Evolutionary conservation across 2,888 invertebrate species (phyloP).

Genomic region (Caenorhabditis sp.): DNA sequence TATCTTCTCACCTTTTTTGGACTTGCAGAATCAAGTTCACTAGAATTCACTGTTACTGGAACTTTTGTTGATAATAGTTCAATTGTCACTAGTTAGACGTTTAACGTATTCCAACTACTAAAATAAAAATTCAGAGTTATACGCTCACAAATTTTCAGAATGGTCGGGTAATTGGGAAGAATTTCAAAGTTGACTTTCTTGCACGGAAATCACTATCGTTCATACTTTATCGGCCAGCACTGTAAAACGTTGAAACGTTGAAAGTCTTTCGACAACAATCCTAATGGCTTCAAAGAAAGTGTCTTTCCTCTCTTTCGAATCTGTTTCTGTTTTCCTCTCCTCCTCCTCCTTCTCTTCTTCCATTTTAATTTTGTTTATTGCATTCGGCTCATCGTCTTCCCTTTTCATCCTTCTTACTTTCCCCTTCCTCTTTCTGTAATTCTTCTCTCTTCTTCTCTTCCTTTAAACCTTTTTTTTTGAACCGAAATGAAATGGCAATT

Average conservation of each 20-base stretch:
- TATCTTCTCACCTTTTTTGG: slow-evolving; percentile 10
- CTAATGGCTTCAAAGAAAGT: neutral
- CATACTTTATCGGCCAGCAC: too few relatives aligned
- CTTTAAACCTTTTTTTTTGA: slow-evolving; percentile 14
- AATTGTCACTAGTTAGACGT: too few relatives aligned
- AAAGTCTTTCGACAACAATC: neutral
- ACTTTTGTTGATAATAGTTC: neutral
- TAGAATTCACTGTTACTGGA: neutral
- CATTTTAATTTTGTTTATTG: slow-evolving; percentile 56
- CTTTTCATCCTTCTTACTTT: slow-evolving; percentile 16
- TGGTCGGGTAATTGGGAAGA: too few relatives aligned
- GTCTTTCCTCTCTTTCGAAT: neutral
- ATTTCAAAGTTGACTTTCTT: too few relatives aligned
- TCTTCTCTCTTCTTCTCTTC: slow-evolving; percentile 2
- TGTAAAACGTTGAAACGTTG: too few relatives aligned
- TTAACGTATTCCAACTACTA: too few relatives aligned
- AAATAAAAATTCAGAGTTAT: too few relatives aligned
- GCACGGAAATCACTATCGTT: too few relatives aligned
- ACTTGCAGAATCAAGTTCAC: slow-evolving; percentile 6
- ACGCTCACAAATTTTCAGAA: too few relatives aligned
- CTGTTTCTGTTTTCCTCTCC: slow-evolving; percentile 5
- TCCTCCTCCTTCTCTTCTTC: neutral
- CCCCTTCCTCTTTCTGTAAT: neutral
- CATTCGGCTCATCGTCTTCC: slow-evolving; percentile 45
- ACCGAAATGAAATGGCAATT: slow-evolving; percentile 49